Conservation (phyloP, 2,888 invertebrate genomes). For the Orchesellides sinensis region DNA sequence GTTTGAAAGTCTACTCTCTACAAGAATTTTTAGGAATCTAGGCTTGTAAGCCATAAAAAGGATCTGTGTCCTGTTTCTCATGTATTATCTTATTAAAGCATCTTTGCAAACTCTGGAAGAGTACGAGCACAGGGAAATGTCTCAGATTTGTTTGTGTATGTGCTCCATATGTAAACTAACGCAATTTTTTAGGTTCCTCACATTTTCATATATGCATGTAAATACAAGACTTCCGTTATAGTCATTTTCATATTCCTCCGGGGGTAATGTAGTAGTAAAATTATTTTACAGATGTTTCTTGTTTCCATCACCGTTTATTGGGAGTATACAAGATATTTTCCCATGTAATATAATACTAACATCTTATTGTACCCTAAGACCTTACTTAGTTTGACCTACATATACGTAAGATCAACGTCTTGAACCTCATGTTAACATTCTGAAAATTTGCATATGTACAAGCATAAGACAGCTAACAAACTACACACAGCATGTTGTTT, state of each 20-base stretch:
- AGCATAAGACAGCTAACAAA: too few relatives aligned
- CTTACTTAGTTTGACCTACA: background rate
- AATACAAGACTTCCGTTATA: background rate
- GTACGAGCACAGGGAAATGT: background rate
- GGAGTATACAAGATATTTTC: background rate
- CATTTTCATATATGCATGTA: background rate
- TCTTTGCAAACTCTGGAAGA: background rate
- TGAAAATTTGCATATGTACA: too few relatives aligned
- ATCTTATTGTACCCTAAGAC: background rate
- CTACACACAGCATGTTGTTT: too few relatives aligned
- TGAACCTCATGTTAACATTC: too few relatives aligned
- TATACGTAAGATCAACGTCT: background rate
- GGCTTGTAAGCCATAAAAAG: slow-evolving; percentile 20
- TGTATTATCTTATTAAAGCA: background rate
- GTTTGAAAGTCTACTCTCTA: slow-evolving; percentile 14
- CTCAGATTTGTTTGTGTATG: background rate
- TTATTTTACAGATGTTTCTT: background rate
- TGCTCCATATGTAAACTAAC: background rate
- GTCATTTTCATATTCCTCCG: background rate
- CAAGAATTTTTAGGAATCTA: background rate
- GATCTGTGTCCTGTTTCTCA: slow-evolving; percentile 18
- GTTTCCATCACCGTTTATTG: background rate
- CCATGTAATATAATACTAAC: background rate
- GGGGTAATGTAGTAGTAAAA: background rate
- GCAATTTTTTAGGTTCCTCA: background rate